Percentiles rank a stretch among this genome's conserved stretches.
Evolutionary conservation across 2,797 vertebrate genomes (phyloP).

Genomic region (Zonotrichia albicollis): DNA sequence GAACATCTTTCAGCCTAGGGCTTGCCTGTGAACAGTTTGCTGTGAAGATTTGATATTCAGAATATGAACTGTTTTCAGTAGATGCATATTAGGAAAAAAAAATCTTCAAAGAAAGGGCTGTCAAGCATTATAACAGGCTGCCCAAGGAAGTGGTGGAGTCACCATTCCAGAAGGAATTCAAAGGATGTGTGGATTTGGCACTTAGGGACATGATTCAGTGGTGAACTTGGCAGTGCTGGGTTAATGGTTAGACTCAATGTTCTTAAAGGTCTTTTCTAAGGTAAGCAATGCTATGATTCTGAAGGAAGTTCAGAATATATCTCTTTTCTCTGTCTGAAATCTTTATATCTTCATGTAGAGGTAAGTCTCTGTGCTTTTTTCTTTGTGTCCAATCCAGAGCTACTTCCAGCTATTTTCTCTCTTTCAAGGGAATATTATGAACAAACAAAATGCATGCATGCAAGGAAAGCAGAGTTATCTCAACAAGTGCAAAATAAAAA

Average conservation of each 20-base stretch:
- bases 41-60: conserved; percentile 40
- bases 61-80: conserved; percentile 32
- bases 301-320: background rate
- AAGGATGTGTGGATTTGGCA: background rate
- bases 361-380: background rate
- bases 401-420: background rate
- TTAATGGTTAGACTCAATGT: background rate
- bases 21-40: conserved; percentile 48
- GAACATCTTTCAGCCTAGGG: conserved; percentile 53
- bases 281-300: background rate
- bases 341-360: background rate
- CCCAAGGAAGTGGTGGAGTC: background rate
- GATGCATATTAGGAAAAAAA: background rate
- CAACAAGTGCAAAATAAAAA: background rate
- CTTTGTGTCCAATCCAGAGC: background rate
- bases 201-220: background rate
- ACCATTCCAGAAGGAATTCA: background rate
- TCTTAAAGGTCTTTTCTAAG: background rate
- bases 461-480: background rate
- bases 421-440: background rate
- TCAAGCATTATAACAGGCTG: background rate
- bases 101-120: background rate
- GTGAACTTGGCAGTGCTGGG: background rate
- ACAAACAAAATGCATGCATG: background rate
- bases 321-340: conserved; percentile 1